Evolutionary conservation across 2,888 invertebrate genomes (phyloP).

Genomic region (Pristionchus arcanus): DNA sequence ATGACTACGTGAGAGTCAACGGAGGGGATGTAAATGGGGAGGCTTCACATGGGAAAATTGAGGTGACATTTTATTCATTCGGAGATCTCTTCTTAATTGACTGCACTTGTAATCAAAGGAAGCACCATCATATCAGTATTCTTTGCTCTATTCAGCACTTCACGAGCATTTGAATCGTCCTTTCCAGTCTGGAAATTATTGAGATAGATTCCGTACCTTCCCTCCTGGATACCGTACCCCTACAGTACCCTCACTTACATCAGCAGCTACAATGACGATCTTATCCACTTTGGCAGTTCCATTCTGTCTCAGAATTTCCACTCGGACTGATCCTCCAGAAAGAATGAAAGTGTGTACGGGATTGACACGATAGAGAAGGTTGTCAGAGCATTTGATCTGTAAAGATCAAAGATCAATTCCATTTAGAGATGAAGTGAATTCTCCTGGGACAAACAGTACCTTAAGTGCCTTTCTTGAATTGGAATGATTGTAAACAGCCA

Average conservation of each 20-base stretch:
- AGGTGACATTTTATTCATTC: not conserved
- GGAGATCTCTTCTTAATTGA: not conserved
- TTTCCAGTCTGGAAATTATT: not conserved
- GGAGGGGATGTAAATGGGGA: not conserved
- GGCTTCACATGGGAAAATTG: not conserved
- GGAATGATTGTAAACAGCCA: too few relatives aligned
- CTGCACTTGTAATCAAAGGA: not conserved
- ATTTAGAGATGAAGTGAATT: too few relatives aligned
- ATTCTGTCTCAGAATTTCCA: too few relatives aligned
- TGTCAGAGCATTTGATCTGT: slow-evolving; percentile 26
- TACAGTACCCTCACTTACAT: not conserved
- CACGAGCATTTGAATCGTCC: not conserved
- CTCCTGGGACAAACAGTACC: too few relatives aligned
- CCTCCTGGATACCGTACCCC: not conserved
- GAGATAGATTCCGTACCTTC: not conserved
- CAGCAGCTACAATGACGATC: too few relatives aligned
- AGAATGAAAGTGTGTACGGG: slow-evolving; percentile 11
- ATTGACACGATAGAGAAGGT: slow-evolving; percentile 32
- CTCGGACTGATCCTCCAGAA: slow-evolving; percentile 16
- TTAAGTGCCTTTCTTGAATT: too few relatives aligned
- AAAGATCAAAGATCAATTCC: slow-evolving; percentile 15
- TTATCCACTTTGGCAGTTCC: too few relatives aligned
- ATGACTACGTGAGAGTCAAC: not conserved
- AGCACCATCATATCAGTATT: slow-evolving; percentile 27
- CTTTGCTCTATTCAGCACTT: not conserved